phyloP scores from a whole-genome alignment of 2,113 vertebrate genomes.

The Cepphus grylle region DNA sequence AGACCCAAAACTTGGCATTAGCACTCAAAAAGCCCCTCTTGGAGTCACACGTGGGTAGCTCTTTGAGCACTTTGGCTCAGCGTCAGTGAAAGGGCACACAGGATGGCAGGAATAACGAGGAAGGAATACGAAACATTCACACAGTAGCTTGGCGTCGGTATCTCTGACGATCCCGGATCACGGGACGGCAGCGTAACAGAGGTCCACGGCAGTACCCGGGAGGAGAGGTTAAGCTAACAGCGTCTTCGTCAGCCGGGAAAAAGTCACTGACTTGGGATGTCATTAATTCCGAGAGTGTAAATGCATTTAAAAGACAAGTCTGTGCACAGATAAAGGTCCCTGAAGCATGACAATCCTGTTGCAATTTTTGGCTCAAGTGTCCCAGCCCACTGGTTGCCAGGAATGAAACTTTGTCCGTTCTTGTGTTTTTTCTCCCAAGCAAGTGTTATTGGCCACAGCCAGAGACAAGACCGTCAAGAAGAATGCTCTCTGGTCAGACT shows the following conservation, averaged over 20 bases:
- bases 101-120: not conserved
- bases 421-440: not conserved
- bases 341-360: not conserved
- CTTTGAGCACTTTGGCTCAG: not conserved
- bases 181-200: not conserved
- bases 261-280: not conserved
- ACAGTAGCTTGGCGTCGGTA: not conserved
- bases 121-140: not conserved
- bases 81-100: not conserved
- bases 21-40: not conserved
- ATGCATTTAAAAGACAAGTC: not conserved
- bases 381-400: not conserved
- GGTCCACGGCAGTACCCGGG: not conserved
- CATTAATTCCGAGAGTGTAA: not conserved
- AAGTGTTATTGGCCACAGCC: not conserved
- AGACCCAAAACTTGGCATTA: not conserved
- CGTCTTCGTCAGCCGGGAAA: not conserved
- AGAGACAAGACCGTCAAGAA: not conserved
- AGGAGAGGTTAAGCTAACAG: not conserved
- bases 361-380: not conserved
- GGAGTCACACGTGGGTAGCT: not conserved
- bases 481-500: not conserved
- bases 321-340: not conserved
- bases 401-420: not conserved
- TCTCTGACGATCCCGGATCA: rapidly evolving